A percentile compares a stretch with the other conserved stretches of the same genome.
Conservation (phyloP, 2,888 invertebrate species). For the Ophioninae sp. region DNA sequence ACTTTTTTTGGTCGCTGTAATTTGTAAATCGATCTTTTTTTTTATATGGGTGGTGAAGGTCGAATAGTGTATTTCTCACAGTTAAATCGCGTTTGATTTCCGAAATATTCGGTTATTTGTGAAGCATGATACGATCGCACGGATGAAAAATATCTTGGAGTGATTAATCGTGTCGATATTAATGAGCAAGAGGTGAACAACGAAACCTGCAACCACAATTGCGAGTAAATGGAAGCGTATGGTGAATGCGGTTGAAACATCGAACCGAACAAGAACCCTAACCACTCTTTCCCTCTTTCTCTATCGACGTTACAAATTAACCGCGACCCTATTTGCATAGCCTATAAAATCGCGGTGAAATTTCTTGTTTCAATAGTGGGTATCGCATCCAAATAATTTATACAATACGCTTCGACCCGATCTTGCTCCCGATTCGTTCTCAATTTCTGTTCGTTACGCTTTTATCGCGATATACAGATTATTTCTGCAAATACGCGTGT, state of each 20-base stretch:
- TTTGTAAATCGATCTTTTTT: neutral
- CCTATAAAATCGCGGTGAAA: constrained; percentile 61
- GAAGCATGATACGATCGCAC: neutral
- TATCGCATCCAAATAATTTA: constrained; percentile 65
- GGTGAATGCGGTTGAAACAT: constrained; percentile 21
- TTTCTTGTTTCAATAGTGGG: constrained; percentile 36
- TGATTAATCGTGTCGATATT: constrained; percentile 43
- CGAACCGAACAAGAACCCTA: constrained; percentile 17
- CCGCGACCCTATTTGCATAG: constrained; percentile 66
- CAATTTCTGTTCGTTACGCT: constrained; percentile 41
- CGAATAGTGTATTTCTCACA: neutral
- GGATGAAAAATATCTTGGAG: constrained; percentile 1
- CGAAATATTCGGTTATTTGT: neutral
- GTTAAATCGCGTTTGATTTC: neutral
- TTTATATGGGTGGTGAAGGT: neutral
- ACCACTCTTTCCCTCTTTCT: constrained; percentile 7
- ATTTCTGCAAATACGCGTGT: neutral
- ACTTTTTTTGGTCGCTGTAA: neutral
- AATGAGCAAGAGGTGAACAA: constrained; percentile 25
- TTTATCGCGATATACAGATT: neutral
- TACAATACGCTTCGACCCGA: constrained; percentile 31
- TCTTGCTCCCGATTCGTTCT: constrained; percentile 38
- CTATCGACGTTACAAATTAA: constrained; percentile 66
- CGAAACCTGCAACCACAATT: constrained; percentile 37
- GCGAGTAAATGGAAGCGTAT: constrained; percentile 7